Conservation (phyloP, 2,888 invertebrate genomes). For the Lycocerus yunnanus region DNA sequence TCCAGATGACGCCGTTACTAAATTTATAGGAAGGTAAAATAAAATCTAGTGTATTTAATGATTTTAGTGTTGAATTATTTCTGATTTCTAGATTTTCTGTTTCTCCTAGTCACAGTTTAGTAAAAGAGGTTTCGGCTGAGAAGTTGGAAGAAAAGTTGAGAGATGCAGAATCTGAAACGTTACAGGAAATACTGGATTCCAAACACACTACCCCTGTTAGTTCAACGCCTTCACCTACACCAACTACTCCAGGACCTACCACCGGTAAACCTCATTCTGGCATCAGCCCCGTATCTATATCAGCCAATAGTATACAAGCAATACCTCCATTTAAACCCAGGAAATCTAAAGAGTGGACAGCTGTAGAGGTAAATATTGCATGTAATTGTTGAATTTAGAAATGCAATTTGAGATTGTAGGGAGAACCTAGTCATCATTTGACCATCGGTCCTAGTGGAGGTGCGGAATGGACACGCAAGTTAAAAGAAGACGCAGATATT, state of each 20-base stretch:
- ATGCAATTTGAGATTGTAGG: background rate
- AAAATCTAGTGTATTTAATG: slow-evolving; percentile 20
- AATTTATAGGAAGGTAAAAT: slow-evolving; percentile 57
- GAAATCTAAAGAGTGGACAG: slow-evolving; percentile 62
- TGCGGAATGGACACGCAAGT: slow-evolving; percentile 69
- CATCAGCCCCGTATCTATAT: slow-evolving; percentile 48
- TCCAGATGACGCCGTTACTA: slow-evolving; percentile 60
- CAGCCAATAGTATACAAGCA: slow-evolving; percentile 55
- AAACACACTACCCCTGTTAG: slow-evolving; percentile 20
- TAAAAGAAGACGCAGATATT: slow-evolving; percentile 62
- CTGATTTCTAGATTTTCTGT: slow-evolving; percentile 50
- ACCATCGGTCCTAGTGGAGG: slow-evolving; percentile 67
- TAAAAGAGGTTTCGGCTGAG: slow-evolving; percentile 29
- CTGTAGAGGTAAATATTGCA: slow-evolving; percentile 42
- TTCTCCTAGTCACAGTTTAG: slow-evolving; percentile 52
- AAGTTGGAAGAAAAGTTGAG: slow-evolving; percentile 42
- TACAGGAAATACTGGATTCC: slow-evolving; percentile 26
- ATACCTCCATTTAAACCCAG: slow-evolving; percentile 62
- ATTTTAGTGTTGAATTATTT: background rate
- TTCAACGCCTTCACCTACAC: slow-evolving; percentile 56
- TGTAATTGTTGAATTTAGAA: background rate
- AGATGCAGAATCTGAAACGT: slow-evolving; percentile 32
- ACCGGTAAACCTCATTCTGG: slow-evolving; percentile 38
- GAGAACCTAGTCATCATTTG: slow-evolving; percentile 57
- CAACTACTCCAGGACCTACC: slow-evolving; percentile 51